Evolutionary conservation across 2,113 vertebrate genomes (phyloP), one percentile per base, ranked within the genome.

Genomic region (Dolichotis patagonum): DNA sequence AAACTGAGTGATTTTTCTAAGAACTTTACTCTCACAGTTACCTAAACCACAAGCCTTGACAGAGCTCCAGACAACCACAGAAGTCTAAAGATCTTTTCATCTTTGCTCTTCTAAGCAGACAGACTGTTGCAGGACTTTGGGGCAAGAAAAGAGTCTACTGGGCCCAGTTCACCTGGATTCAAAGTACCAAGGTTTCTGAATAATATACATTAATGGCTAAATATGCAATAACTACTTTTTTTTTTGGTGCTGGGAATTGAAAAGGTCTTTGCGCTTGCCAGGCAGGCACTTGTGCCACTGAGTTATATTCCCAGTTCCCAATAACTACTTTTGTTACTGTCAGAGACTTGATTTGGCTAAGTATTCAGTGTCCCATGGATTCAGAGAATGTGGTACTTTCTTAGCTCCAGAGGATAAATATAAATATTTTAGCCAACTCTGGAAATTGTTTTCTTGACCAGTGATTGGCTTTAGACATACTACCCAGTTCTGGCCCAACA

Each of bases 1-100:
- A 38, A 95, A 20, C 2, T 54, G 35, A 90, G 41, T 73, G 49
- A 83, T 65, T 95, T 97, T 96, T 83, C 88, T 88, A 96, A 88
- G 82, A 54, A 71, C 32, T 65, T 65, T 83, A 19, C 30, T 96
- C 49, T 96, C 35, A 16, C 62, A 65, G 46, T 92, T 85, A 83
- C 41, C 14, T 73, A 91, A 88, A 71, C 32, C 77, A 41, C 83
- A 95, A 75, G 81, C 26, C 63, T 93, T 90, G 62, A 35, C 19
- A 91, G 77, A 52, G 35, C 67, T 93, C 67, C n/a, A 78, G 35
- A 65, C 11, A 78, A 52, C 49, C 38, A 84, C 20, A 88, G 90
- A 54, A 84, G 10, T 65, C 60, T 52, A 52, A 54, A n/a, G 67
- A 77, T 88, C 69, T 30, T 89, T 46, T 43, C 67, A 84, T 88